Evolutionary conservation across 1,140 invertebrate species (phyloP).

Genomic region (Drosophila nigrodunni): DNA sequence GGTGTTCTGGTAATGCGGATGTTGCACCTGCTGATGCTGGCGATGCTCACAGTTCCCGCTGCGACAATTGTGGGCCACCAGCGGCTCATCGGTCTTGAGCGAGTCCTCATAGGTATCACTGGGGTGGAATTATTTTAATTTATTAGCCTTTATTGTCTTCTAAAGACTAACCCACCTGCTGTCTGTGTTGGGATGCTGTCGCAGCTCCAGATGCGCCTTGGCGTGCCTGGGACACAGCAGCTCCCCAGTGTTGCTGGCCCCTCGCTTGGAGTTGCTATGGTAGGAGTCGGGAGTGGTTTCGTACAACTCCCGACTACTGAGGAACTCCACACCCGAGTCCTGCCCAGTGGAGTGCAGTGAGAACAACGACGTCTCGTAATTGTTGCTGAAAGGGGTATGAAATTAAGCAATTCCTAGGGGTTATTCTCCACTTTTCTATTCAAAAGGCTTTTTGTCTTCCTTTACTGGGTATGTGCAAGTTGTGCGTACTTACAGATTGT

Average conservation of each 20-base stretch:
- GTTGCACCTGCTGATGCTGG: conserved; percentile 49
- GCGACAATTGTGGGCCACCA: conserved; percentile 76
- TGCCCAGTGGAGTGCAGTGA: conserved; percentile 92
- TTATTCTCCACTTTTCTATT: too few relatives aligned
- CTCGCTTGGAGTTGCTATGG: conserved; percentile 69
- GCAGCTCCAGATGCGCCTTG: conserved; percentile 72
- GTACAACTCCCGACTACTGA: conserved; percentile 85
- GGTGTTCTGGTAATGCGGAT: conserved; percentile 77
- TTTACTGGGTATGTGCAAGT: not conserved
- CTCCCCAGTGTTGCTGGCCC: conserved; percentile 43
- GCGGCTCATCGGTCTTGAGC: conserved; percentile 85
- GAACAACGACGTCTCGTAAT: conserved; percentile 88
- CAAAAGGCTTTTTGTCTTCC: too few relatives aligned
- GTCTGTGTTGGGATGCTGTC: conserved; percentile 65
- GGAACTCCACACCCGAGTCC: conserved; percentile 89
- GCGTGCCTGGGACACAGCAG: conserved; percentile 75
- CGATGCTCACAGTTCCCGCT: conserved; percentile 87
- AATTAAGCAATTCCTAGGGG: too few relatives aligned
- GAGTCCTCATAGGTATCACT: conserved; percentile 89
- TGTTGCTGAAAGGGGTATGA: conserved; percentile 45
- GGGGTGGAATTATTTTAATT: not conserved
- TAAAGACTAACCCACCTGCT: conserved; percentile 58
- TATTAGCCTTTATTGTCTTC: too few relatives aligned
- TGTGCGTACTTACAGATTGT: conserved; percentile 72
- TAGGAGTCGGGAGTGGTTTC: conserved; percentile 89